Conservation (phyloP, 2,888 invertebrate species). For the Tipula unca region DNA sequence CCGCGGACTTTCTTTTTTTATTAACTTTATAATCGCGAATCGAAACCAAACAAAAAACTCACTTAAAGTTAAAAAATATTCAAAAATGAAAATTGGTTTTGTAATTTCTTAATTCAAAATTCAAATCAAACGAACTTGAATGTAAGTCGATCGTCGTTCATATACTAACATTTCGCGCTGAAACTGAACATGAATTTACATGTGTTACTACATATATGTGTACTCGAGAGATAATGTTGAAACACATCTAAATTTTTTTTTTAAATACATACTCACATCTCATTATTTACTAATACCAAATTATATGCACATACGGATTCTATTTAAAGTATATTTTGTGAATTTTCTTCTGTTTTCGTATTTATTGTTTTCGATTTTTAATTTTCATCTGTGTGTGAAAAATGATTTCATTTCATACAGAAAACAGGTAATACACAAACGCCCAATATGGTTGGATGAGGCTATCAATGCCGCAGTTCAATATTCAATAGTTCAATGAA, state of each 20-base stretch:
- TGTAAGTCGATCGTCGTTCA: background rate
- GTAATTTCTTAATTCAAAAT: background rate
- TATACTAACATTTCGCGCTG: background rate
- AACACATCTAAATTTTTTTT: background rate
- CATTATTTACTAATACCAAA: background rate
- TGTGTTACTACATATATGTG: background rate
- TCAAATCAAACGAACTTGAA: background rate
- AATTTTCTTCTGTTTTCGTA: background rate
- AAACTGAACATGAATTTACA: background rate
- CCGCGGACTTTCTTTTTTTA: background rate
- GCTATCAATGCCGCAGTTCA: too few relatives aligned
- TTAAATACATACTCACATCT: background rate
- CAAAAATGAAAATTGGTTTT: background rate
- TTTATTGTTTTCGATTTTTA: background rate
- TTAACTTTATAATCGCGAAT: background rate
- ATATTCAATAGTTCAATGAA: too few relatives aligned
- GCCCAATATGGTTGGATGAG: too few relatives aligned
- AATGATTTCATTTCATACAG: background rate
- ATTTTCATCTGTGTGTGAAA: background rate
- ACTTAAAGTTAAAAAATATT: background rate
- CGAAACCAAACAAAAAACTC: background rate
- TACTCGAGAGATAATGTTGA: background rate
- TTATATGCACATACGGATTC: background rate
- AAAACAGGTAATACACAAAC: background rate
- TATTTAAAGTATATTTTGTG: background rate